Base-by-base conservation (phyloP, 2,113 vertebrate genomes). In the Trogon melanurus region DNA sequence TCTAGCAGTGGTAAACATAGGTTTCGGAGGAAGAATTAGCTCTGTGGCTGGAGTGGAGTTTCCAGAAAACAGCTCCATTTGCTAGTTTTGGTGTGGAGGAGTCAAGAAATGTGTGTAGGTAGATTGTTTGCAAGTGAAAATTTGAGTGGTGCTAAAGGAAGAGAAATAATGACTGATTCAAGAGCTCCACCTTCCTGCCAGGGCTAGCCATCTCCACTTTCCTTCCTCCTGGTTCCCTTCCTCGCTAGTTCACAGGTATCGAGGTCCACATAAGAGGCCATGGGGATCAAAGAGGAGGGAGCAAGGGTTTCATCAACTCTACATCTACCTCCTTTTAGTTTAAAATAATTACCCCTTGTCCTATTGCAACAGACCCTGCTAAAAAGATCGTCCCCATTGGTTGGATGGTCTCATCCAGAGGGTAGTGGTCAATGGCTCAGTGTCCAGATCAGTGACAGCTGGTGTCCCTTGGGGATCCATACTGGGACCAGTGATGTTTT, bases 261-360 rank as follows among this genome's bases (percentile, higher is more conserved):
- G 34, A 48, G 21, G 18, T 57, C 23, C 10, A 5, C 8, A 16
- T 4, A 45, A 54, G 27, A 65, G 5, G 5, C 12, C 1, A 0
- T 8, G 26, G 32, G 13, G 27, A 41, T 41, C 41, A 41, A 41
- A 41, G 3, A 64, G 58, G 25, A 29, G 15, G 13, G 17, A 16
- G 41, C 41, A 41, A 41, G 41, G 41, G 41, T 10, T 41, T 41
- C 41, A 41, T 41, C 9, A 41, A 41, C 41, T 41, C 11, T 41
- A 41, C 41, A 41, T 41, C 41, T 41, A 41, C 41, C 41, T 41
- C 41, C 41, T 41, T 41, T 41, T 41, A 41, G 41, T 41, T 41
- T 41, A 41, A 41, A 41, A 41, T 41, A 41, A 41, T 41, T 41
- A 41, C 41, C 41, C 41, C 41, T 41, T 41, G 41, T 41, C 41